These are phyloP conservation scores for Prochilodus magdalenae DNA, from an alignment of 2,113 vertebrate genomes.

Conservation along the genomic window DNA sequence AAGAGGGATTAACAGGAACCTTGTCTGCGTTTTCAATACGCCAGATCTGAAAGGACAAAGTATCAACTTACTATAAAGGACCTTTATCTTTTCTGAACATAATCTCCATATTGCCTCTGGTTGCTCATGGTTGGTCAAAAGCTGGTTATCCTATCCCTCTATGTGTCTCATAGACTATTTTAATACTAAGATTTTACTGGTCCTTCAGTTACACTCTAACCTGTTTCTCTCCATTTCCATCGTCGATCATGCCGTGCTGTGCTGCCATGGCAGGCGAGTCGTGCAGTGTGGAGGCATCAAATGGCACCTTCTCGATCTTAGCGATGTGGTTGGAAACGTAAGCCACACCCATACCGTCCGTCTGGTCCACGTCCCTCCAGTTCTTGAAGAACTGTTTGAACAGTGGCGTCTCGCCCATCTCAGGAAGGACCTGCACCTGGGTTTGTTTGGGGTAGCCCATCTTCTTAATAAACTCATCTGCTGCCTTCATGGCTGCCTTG, in stretches of 20 bases:
- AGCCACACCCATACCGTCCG: constrained; percentile 84
- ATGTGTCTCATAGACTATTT: too few species aligned
- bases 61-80: background rate
- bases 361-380: constrained; percentile 93
- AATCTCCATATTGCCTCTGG: too few species aligned
- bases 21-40: constrained; percentile 90
- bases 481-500: constrained; percentile 89
- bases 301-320: constrained; percentile 89
- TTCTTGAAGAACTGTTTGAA: constrained; percentile 99
- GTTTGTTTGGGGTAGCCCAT: constrained; percentile 95
- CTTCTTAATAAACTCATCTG: constrained; percentile 94
- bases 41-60: constrained; percentile 86
- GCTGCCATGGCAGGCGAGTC: constrained; percentile 91
- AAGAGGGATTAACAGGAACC: constrained; percentile 80
- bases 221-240: constrained; percentile 90
- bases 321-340: constrained; percentile 92
- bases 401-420: constrained; percentile 93
- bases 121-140: too few species aligned
- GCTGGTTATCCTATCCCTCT: too few species aligned
- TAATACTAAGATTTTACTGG: background rate
- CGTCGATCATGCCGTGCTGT: constrained; percentile 96
- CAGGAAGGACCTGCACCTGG: constrained; percentile 92
- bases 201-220: constrained; percentile 51
- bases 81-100: too few species aligned
- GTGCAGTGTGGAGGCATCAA: constrained; percentile 88